Evolutionary conservation across 2,888 invertebrate species (phyloP), one percentile per base, ranked within the genome.

Genomic region (Thymelicus sylvestris): DNA sequence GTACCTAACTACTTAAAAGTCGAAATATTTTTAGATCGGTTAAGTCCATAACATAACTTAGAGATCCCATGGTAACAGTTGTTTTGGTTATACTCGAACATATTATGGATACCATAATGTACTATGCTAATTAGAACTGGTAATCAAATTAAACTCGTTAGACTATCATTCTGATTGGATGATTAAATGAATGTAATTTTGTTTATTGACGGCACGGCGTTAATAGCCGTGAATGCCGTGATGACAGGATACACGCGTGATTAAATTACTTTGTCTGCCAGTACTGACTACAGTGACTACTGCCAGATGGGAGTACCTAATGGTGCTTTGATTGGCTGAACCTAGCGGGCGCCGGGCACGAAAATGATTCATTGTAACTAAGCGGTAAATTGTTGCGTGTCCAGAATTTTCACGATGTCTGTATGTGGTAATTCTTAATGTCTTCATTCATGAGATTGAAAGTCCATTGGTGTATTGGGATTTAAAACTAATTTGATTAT

Each of bases 131-230:
- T 62, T 62, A 19, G 19, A 41, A 62, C 13, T 44, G 44, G 41
- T 41, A 61, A 61, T 39, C 44, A 61, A 15, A 52, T 52, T 19
- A 52, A 7, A 52, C 50, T 19, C 15, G 50, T n/a, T 19, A 52
- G 50, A 3, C 50, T 52, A n/a, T 52, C 7, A 52, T 52, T n/a
- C 44, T 44, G 44, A 44, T 44, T 44, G 44, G 44, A 44, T 44
- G 44, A 44, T 12, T 44, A 44, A 44, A 44, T 44, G 44, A 44
- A 44, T 44, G 44, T 44, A 44, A 44, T 12, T 8, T 44, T 44
- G 44, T 44, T 44, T 44, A 44, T 44, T 44, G 44, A 44, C 44
- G 44, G 8, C 19, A 0, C 15, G 50, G 50, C 50, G 15, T 19
- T 52, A 52, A 52, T 52, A 52, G 1, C 50, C 50, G 50, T 52